Base-by-base conservation (phyloP, 2,113 vertebrate genomes). In the Dasypus novemcinctus region DNA sequence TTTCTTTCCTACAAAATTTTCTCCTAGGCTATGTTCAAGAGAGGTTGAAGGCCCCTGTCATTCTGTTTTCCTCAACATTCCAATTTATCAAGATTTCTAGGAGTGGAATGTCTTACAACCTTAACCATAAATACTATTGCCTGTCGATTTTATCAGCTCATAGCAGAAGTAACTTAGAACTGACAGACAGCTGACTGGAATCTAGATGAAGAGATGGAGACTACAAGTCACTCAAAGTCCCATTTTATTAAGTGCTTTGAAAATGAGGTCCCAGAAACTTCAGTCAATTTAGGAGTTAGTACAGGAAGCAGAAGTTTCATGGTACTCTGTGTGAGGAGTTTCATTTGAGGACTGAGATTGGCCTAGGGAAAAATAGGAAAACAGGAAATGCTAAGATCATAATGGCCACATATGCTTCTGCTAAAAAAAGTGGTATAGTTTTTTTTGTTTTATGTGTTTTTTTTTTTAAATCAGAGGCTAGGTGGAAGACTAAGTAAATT, bases 181-280 rank as follows among this genome's bases (percentile, higher is more conserved):
- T 94, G 93, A 96, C 68, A 89, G 95, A 91, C 92, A 86, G 90
- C 41, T 80, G 69, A 92, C 82, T 75, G 85, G 94, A 91, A 95
- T 52, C 46, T 0, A 92, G 81, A 95, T 64, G 57, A 85, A 95
- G 54, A 5, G 21, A 93, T 43, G 52, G 43, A 69, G 78, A 90
- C 76, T n/a, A 84, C 21, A 23, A 88, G 87, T 92, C 91, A 94
- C 81, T 92, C 92, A 72, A 91, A 94, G 80, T 46, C 81, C 80
- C 46, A 86, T 82, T 97, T 95, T 90, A 95, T 94, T 95, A 96
- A 96, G 94, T 82, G 68, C 92, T 96, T 95, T 95, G 80, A 94
- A 95, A 95, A 89, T 46, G 36, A 97, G 74, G 88, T 82, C 31
- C 63, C 78, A 83, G 72, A 95, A 93, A 63, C 82, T 83, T 89